Conservation (phyloP, 2,888 invertebrate genomes). For the Archips xylosteana region DNA sequence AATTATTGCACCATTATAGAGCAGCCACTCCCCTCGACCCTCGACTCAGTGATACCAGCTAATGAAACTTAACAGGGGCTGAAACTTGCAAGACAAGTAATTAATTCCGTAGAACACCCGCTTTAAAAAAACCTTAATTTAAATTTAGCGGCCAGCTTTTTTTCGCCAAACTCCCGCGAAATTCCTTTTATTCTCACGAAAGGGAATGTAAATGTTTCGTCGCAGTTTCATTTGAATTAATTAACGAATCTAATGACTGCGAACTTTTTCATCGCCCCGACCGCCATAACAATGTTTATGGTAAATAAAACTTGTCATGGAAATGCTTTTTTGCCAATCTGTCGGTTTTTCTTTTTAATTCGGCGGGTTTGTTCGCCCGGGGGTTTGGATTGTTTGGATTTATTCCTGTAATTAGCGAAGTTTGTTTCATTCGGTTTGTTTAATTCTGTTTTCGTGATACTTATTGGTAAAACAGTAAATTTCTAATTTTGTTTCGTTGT, state of each 20-base stretch:
- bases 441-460: constrained; percentile 74
- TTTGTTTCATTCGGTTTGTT: constrained; percentile 79
- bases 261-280: constrained; percentile 79
- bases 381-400: constrained; percentile 79
- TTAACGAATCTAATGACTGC: constrained; percentile 83
- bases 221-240: constrained; percentile 85
- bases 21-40: constrained; percentile 70
- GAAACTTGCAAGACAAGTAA: constrained; percentile 77
- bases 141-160: constrained; percentile 72
- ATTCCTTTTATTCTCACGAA: constrained; percentile 70
- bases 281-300: constrained; percentile 81
- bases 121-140: constrained; percentile 82
- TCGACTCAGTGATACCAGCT: constrained; percentile 64
- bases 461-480: constrained; percentile 72
- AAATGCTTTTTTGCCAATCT: constrained; percentile 80
- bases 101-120: constrained; percentile 75
- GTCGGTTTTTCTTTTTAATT: constrained; percentile 78
- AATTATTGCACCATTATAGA: constrained; percentile 82
- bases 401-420: constrained; percentile 85
- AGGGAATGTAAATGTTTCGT: constrained; percentile 79
- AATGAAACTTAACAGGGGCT: constrained; percentile 69
- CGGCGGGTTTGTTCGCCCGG: constrained; percentile 70
- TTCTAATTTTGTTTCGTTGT: constrained; percentile 50
- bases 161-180: constrained; percentile 63
- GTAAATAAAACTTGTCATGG: constrained; percentile 85